A percentile compares a stretch with the other conserved stretches of the same genome.
Conservation (phyloP, 2,797 vertebrate species). For the Sebastes hubbsi region DNA sequence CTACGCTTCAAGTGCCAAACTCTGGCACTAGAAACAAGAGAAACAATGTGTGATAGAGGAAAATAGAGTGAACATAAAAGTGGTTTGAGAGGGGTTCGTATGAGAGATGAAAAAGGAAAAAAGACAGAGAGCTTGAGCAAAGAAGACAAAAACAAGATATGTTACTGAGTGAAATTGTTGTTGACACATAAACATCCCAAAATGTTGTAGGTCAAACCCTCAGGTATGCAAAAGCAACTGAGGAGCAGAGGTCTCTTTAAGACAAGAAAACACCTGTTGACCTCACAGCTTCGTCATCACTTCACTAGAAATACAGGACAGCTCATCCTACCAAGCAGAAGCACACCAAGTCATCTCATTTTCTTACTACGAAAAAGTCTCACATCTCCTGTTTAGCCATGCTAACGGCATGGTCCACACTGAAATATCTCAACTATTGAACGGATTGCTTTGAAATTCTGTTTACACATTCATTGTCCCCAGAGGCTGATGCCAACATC, state of each 20-base stretch:
- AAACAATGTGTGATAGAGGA: constrained; percentile 23
- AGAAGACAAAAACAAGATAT: neutral
- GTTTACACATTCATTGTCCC: neutral
- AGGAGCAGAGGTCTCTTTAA: neutral
- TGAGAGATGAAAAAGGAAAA: constrained; percentile 10
- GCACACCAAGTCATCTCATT: neutral
- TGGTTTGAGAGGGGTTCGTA: neutral
- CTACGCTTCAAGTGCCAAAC: neutral
- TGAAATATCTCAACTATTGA: neutral
- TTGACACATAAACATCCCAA: neutral
- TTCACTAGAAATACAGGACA: neutral
- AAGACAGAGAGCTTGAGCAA: neutral
- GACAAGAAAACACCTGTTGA: constrained; percentile 5
- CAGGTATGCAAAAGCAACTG: neutral
- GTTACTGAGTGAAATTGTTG: neutral
- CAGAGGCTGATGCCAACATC: neutral
- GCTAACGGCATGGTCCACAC: neutral
- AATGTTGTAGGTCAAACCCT: neutral
- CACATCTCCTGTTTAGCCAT: neutral
- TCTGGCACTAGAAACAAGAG: constrained; percentile 10
- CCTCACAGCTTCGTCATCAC: neutral
- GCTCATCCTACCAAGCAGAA: neutral
- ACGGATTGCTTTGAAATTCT: neutral
- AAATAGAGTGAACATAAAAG: constrained; percentile 30
- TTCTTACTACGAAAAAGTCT: neutral